These are phyloP conservation scores for Ornithoptera alexandrae DNA, from an alignment of 2,888 invertebrate genomes.

Conservation along the genomic window DNA sequence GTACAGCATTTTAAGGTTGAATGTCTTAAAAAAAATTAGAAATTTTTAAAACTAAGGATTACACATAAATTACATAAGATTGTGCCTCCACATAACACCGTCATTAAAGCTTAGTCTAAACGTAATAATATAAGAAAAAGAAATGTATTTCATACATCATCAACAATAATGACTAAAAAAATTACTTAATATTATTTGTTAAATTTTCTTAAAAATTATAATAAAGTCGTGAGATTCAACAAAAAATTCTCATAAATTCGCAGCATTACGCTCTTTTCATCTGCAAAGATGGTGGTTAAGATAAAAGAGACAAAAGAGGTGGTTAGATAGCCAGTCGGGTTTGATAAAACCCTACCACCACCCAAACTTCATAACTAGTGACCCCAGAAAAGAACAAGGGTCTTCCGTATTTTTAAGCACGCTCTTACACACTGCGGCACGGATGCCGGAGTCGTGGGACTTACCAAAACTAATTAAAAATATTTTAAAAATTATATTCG, in stretches of 20 bases:
- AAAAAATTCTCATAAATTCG: conserved; percentile 21
- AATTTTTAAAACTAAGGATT: conserved; percentile 1
- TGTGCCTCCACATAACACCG: conserved; percentile 30
- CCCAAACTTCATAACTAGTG: too few relatives aligned
- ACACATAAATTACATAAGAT: conserved; percentile 16
- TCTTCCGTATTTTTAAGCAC: too few relatives aligned
- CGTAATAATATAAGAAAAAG: conserved; percentile 36
- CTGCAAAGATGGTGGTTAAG: too few relatives aligned
- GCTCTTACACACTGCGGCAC: too few relatives aligned
- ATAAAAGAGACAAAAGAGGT: too few relatives aligned
- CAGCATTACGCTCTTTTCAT: conserved; percentile 11
- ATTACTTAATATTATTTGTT: conserved; percentile 36
- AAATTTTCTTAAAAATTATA: not conserved
- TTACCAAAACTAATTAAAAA: not conserved
- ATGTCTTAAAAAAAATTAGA: not conserved
- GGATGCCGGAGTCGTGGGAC: not conserved
- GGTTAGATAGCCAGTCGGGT: too few relatives aligned
- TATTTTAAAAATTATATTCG: not conserved
- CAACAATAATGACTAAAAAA: conserved; percentile 41
- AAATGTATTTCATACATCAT: conserved; percentile 55
- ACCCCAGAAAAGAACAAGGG: too few relatives aligned
- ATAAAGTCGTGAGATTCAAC: conserved; percentile 9
- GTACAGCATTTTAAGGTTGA: conserved; percentile 3
- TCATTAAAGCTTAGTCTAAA: conserved; percentile 39
- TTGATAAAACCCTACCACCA: too few relatives aligned